Evolutionary conservation across 1,140 invertebrate genomes (phyloP), one percentile per base, ranked within the genome.

Genomic region (Pinna nobilis): DNA sequence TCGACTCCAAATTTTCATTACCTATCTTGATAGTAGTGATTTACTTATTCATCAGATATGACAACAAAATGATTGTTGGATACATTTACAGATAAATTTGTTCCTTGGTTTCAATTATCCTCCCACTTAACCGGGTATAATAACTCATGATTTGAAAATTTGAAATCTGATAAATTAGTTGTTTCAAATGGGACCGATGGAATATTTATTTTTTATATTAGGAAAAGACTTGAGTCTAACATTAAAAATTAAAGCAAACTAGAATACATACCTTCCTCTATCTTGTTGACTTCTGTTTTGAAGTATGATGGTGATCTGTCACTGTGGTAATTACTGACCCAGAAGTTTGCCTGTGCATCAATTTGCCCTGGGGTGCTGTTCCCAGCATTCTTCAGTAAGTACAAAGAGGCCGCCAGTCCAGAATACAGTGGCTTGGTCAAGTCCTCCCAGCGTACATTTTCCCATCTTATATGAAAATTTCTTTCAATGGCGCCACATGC

Each of bases 341-440:
- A 66, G 44, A 50, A 66, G 30, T 35, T 35, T 20, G 63, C 63
- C 49, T 66, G 63, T 9, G 13, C 30, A 11, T 66, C 28, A 7
- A 66, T 1, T 25, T 33, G 20, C 23, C 63, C 63, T n/a, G 63
- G 63, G 9, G 59, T 63, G n/a, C 5, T 41, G 15, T 44, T 63
- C 44, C 59, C 59, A 9, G 37, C 59, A 41, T 41, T n/a, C 1
- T 50, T 25, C 18, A 28, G 41, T 18, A 57, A 23, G 20, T 61
- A 74, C 25, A 80, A 65, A 25, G 70, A 20, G 15, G 78, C 78
- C 4, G 70, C 78, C 13, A 80, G 64, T 6, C 59, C 78, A 2
- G 76, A 78, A 32, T 78, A 74, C 32, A 80, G 63, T 6, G 78
- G 78, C 53, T 75, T 78, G 20, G 30, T 37, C 9, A 78, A 53